Base-by-base conservation (phyloP, 1,140 invertebrate genomes). In the Steinernema khuongi region DNA sequence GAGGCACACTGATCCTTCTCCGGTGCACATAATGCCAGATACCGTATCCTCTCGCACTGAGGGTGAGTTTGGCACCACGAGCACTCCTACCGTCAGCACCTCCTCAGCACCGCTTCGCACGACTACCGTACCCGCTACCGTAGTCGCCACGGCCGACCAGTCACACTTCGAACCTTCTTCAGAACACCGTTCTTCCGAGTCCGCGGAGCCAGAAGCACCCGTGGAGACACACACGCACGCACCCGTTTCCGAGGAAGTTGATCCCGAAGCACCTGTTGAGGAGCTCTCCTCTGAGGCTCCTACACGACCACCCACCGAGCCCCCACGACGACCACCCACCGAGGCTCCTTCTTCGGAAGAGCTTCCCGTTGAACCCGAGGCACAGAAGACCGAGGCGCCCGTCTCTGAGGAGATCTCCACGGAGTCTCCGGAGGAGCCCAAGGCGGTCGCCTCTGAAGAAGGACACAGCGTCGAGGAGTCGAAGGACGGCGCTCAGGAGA, bases 401-500 rank as follows among this genome's bases (percentile, higher is more conserved):
- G 26, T 44, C 36, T 11, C 4, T 14, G 70, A 50, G 18, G 70
- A 68, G 41, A 71, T 2, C n/a, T n/a, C n/a, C n/a, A n/a, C n/a
- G n/a, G n/a, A n/a, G n/a, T n/a, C n/a, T n/a, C n/a, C n/a, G n/a
- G n/a, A n/a, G n/a, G n/a, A n/a, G n/a, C n/a, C n/a, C n/a, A n/a
- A n/a, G n/a, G n/a, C n/a, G n/a, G n/a, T n/a, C n/a, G 36, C 28
- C 4, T 26, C 14, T 2, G 70, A 71, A 71, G 70, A 71, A 26
- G 70, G 67, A 11, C 26, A 70, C n/a, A 7, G 19, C 28, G 70
- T 50, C 22, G 70, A 71, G 50, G 36, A 71, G 17, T 30, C 11
- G 11, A 33, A 70, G 7, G 68, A 70, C n/a, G 68, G 66, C n/a
- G 36, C 50, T 70, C n/a, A 11, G 32, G n/a, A n/a, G n/a, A n/a